phyloP scores from a whole-genome alignment of 1,140 invertebrate genomes.

The Aphelenchoides fujianensis region DNA sequence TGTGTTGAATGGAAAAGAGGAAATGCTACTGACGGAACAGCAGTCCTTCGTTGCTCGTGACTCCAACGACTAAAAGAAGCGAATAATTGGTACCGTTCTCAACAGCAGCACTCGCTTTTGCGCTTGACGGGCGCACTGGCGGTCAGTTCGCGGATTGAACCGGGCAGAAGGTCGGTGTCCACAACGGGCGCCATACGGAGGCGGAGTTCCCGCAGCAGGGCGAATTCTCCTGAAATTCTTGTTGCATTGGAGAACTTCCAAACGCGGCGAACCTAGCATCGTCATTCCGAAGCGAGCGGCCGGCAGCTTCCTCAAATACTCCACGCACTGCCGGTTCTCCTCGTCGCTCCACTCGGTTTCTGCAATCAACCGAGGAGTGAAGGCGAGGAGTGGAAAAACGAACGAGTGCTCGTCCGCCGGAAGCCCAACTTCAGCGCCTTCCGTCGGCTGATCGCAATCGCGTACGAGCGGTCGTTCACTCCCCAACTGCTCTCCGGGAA shows the following conservation, averaged over 20 bases:
- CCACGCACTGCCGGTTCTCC: constrained; percentile 13
- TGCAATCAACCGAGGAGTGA: constrained; percentile 19
- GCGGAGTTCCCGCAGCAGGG: background rate
- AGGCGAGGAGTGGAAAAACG: too few species aligned
- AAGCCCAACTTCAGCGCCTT: constrained; percentile 24
- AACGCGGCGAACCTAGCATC: too few species aligned
- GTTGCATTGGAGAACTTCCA: too few species aligned
- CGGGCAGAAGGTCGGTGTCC: constrained; percentile 9
- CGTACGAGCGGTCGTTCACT: constrained; percentile 18
- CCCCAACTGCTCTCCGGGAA: constrained; percentile 40
- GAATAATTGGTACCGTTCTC: background rate
- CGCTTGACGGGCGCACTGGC: background rate
- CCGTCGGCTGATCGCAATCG: constrained; percentile 6
- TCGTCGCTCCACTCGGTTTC: constrained; percentile 26
- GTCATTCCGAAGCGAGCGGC: background rate
- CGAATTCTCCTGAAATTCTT: constrained; percentile 13
- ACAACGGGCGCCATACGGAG: constrained; percentile 11
- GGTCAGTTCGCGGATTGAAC: background rate
- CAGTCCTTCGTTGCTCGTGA: too few species aligned
- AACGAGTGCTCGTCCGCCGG: constrained; percentile 7
- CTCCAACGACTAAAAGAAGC: too few species aligned
- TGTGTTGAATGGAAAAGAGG: too few species aligned
- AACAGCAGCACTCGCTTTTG: constrained; percentile 1
- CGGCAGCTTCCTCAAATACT: constrained; percentile 17
- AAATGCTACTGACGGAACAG: too few species aligned